These are phyloP conservation scores for Caenorhabditis remanei DNA, from an alignment of 1,140 invertebrate genomes.

Conservation along the genomic window DNA sequence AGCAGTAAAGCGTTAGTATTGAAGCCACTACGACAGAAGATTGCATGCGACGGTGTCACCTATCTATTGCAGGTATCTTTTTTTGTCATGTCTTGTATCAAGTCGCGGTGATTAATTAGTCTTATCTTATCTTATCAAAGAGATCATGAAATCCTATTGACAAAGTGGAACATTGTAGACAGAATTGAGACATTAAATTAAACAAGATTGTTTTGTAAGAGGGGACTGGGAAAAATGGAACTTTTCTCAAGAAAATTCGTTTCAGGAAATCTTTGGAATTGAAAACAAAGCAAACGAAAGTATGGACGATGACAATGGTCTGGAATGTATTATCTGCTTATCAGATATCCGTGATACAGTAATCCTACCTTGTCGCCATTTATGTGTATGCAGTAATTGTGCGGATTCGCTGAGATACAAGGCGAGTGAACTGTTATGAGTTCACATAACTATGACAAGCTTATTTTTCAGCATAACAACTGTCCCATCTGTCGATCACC, in stretches of 20 bases:
- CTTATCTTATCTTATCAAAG: not conserved
- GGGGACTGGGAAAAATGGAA: not conserved
- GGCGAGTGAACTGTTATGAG: conserved; percentile 67
- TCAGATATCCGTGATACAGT: conserved; percentile 95
- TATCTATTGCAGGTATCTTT: conserved; percentile 85
- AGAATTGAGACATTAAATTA: no score
- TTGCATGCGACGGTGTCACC: conserved; percentile 95
- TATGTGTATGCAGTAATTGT: conserved; percentile 96
- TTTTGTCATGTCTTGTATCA: conserved; percentile 18
- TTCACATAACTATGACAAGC: not conserved
- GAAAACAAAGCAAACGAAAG: conserved; percentile 86
- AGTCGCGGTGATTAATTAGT: no score
- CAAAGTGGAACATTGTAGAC: not conserved
- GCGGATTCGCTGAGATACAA: conserved; percentile 94
- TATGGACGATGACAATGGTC: conserved; percentile 89
- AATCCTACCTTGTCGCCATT: conserved; percentile 95
- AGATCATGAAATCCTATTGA: not conserved
- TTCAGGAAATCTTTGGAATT: conserved; percentile 98
- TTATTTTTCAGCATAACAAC: conserved; percentile 81
- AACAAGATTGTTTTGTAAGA: not conserved
- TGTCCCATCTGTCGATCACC: conserved; percentile 98
- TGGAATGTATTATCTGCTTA: conserved; percentile 99
- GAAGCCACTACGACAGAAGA: conserved; percentile 96
- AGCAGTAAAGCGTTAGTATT: conserved; percentile 84
- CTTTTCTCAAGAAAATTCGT: not conserved